Evolutionary conservation across 2,888 invertebrate genomes (phyloP), one percentile per base, ranked within the genome.

Genomic region (Nemoura dubitans): DNA sequence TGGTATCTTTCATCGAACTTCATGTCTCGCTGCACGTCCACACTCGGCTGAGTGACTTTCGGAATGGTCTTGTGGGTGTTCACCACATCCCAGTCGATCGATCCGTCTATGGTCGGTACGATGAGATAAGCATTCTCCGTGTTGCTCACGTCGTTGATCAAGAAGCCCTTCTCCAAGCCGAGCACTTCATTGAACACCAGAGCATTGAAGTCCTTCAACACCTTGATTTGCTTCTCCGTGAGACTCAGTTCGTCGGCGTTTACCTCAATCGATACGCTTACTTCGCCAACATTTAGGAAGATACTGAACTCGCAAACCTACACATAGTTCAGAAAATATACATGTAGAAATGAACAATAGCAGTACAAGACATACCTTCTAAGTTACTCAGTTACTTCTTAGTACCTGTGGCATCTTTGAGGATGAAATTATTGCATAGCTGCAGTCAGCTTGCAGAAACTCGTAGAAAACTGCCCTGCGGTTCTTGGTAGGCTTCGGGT

Each of bases 101-200:
- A 89, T 80, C 81, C 85, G 14, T n/a, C 25, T 27, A 21, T 77
- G 3, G 80, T 59, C 6, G 92, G 92, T 3, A 91, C 91, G 42
- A 92, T 88, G 59, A 91, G 88, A 87, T 90, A 92, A 59, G 90
- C 90, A 89, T 94, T 93, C 88, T 94, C 94, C 26, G 91, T 90
- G 89, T 93, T 92, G 16, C 91, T 90, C 16, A 92, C 93, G 88
- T 95, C 94, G 86, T 94, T 86, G 29, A 89, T 91, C 83, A 95
- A 90, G 90, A 95, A 96, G 29, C 92, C 90, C 89, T 95, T 95
- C 85, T 95, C 93, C 0, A 95, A 90, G 16, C 93, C 91, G 27
- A 97, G 90, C 0, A 98, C 92, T 90, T 96, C 93, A 7, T 93
- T 93, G 90, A 97, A 97, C n/a, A 98, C 88, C 90, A 96, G 94